Evolutionary conservation across 2,888 invertebrate species (phyloP).

Genomic region (Corythucha ciliata): DNA sequence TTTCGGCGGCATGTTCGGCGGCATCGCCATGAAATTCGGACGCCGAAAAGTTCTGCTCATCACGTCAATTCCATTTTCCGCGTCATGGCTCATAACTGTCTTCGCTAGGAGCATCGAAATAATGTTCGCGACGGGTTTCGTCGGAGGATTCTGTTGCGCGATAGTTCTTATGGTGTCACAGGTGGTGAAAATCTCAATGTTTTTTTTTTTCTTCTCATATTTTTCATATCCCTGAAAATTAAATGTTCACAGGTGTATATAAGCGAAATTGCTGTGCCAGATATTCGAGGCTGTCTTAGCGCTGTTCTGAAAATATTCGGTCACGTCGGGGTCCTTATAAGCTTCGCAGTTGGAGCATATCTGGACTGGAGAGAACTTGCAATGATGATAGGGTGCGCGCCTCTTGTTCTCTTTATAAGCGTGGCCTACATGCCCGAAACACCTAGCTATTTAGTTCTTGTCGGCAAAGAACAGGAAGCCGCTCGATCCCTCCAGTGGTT

Average conservation of each 20-base stretch:
- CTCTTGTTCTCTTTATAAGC: slow-evolving; percentile 57
- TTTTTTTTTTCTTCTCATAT: neutral
- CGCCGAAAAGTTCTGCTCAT: slow-evolving; percentile 58
- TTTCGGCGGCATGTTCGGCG: slow-evolving; percentile 68
- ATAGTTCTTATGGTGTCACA: slow-evolving; percentile 66
- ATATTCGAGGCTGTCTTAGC: slow-evolving; percentile 76
- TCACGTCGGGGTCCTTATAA: slow-evolving; percentile 73
- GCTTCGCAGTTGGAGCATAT: slow-evolving; percentile 73
- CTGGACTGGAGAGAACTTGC: slow-evolving; percentile 79
- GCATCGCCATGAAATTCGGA: slow-evolving; percentile 66
- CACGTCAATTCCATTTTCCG: slow-evolving; percentile 64
- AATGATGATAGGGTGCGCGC: slow-evolving; percentile 65
- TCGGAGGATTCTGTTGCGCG: slow-evolving; percentile 73
- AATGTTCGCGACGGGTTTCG: slow-evolving; percentile 74
- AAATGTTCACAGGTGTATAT: slow-evolving; percentile 60
- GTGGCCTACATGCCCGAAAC: slow-evolving; percentile 73
- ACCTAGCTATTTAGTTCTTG: slow-evolving; percentile 70
- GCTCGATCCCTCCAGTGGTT: slow-evolving; percentile 67
- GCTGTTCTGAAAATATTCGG: slow-evolving; percentile 77
- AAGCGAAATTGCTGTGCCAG: slow-evolving; percentile 80
- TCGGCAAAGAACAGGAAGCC: slow-evolving; percentile 62
- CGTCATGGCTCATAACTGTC: slow-evolving; percentile 73
- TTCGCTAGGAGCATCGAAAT: slow-evolving; percentile 65
- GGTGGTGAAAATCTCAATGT: slow-evolving; percentile 42
- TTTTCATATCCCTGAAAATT: neutral